phyloP scores from a whole-genome alignment of 2,113 vertebrate genomes.

The Cebus imitator region DNA sequence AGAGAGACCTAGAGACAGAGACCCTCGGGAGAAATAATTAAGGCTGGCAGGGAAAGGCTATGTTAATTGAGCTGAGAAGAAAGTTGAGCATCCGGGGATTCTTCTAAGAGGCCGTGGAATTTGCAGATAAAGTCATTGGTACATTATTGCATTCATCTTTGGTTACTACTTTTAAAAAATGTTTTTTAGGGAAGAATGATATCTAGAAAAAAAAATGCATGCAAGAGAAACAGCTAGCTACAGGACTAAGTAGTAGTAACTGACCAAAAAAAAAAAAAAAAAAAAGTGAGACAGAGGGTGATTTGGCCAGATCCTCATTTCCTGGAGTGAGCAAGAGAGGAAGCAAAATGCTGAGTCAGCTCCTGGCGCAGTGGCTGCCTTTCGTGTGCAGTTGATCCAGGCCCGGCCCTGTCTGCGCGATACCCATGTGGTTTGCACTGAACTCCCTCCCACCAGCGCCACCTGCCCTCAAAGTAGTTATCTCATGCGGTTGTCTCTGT shows the following conservation, averaged over 20 bases:
- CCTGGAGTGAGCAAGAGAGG: background rate
- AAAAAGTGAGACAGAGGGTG: background rate
- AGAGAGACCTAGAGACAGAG: background rate
- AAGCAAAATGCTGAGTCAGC: background rate
- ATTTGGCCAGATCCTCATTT: background rate
- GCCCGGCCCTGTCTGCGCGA: rapidly evolving
- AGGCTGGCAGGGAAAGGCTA: conserved; percentile 44
- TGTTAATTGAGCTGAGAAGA: conserved; percentile 53
- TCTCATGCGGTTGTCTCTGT: background rate
- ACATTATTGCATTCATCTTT: background rate
- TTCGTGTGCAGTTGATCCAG: rapidly evolving
- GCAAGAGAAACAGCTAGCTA: background rate
- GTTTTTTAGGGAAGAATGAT: background rate
- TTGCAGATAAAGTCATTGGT: conserved; percentile 35
- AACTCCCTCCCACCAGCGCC: background rate
- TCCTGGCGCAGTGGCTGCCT: background rate
- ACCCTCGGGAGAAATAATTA: conserved; percentile 48
- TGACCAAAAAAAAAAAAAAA: background rate
- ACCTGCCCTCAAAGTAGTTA: background rate
- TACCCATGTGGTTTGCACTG: rapidly evolving
- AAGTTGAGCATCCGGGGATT: conserved; percentile 36
- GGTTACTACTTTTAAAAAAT: background rate
- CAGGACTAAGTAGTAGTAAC: background rate
- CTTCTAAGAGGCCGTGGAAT: background rate
- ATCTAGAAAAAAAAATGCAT: background rate